Conservation (phyloP, 1,140 invertebrate species). For the Aphis craccivora region DNA sequence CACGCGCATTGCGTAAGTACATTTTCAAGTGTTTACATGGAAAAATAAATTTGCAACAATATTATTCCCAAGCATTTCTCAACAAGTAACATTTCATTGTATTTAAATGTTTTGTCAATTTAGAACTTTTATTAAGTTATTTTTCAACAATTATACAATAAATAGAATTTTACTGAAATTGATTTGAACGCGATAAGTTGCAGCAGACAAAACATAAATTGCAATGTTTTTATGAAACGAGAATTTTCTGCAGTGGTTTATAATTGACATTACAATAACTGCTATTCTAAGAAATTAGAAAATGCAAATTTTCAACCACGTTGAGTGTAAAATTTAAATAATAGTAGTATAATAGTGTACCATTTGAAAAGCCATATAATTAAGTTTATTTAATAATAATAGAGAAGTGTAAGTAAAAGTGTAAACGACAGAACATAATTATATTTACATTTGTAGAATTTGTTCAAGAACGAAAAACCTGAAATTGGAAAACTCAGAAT, state of each 20-base stretch:
- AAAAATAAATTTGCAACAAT: neutral
- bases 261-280: neutral
- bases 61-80: neutral
- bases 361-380: neutral
- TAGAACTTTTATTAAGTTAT: neutral
- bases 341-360: neutral
- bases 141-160: neutral
- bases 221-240: neutral
- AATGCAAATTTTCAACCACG: neutral
- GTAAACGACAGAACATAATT: neutral
- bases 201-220: neutral
- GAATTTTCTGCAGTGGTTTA: neutral
- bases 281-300: neutral
- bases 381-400: neutral
- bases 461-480: neutral
- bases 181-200: neutral
- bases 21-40: neutral
- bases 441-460: neutral
- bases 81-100: neutral
- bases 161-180: no score
- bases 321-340: neutral
- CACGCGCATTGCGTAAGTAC: neutral
- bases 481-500: neutral
- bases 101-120: neutral
- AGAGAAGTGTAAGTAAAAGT: neutral